Evolutionary conservation across 2,113 vertebrate species (phyloP).

Genomic region (Epinephelus moara): DNA sequence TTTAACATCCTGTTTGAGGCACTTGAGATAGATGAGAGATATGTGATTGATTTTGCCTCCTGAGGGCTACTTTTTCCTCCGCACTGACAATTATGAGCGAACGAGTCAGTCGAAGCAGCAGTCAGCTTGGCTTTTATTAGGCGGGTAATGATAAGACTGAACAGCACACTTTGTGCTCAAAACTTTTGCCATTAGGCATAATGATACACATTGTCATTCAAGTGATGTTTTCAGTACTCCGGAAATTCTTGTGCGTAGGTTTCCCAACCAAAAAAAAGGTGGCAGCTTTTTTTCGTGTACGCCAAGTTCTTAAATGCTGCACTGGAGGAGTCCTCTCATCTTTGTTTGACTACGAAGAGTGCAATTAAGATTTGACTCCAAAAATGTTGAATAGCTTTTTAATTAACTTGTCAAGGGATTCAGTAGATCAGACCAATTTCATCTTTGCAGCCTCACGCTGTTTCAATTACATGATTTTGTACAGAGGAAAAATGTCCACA

Average conservation of each 20-base stretch:
- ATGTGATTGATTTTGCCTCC: slow-evolving; percentile 71
- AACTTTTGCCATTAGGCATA: slow-evolving; percentile 61
- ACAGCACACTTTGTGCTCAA: slow-evolving; percentile 44
- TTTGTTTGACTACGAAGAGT: slow-evolving; percentile 21
- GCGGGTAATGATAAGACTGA: slow-evolving; percentile 55
- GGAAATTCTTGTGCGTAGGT: slow-evolving; percentile 22
- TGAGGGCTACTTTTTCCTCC: slow-evolving; percentile 45
- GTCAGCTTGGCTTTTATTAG: slow-evolving; percentile 54
- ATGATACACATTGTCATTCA: slow-evolving; percentile 55
- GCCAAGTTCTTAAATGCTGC: slow-evolving; percentile 3
- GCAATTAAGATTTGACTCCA: slow-evolving; percentile 38
- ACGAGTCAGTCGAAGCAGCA: slow-evolving; percentile 47
- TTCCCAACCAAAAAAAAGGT: background rate
- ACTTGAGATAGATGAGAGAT: slow-evolving; percentile 61
- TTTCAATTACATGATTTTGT: slow-evolving; percentile 3
- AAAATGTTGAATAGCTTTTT: slow-evolving; percentile 40
- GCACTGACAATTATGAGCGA: slow-evolving; percentile 66
- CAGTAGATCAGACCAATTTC: slow-evolving; percentile 33
- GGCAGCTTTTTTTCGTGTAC: background rate
- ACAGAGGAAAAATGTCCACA: background rate
- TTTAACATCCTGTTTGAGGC: slow-evolving; percentile 54
- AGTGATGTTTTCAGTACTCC: slow-evolving; percentile 37
- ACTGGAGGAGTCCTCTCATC: slow-evolving; percentile 14
- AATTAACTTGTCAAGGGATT: slow-evolving; percentile 35
- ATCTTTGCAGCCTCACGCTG: slow-evolving; percentile 1